These are phyloP conservation scores for Elmis aenea DNA, from an alignment of 2,888 invertebrate genomes.

Conservation along the genomic window DNA sequence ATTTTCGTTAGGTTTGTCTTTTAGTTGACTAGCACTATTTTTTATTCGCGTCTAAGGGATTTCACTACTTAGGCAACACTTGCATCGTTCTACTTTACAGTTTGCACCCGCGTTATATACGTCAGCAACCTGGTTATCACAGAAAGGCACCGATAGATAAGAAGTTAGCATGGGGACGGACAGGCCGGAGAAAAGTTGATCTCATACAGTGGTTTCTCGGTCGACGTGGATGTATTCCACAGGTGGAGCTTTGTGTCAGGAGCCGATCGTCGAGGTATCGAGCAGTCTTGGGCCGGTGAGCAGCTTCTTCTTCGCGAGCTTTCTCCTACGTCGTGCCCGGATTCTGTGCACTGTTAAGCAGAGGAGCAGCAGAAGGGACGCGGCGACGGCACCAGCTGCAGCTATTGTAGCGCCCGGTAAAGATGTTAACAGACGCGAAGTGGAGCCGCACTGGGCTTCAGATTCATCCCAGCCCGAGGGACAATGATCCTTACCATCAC, in stretches of 20 bases:
- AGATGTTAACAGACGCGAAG: constrained; percentile 49
- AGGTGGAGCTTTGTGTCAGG: constrained; percentile 88
- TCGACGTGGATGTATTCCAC: constrained; percentile 92
- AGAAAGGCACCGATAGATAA: constrained; percentile 48
- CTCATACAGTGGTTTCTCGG: constrained; percentile 88
- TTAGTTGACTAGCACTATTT: no score
- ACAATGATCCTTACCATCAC: constrained; percentile 65
- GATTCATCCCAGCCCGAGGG: constrained; percentile 68
- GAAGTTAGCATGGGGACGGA: constrained; percentile 46
- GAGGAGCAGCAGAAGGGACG: constrained; percentile 54
- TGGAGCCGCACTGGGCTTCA: constrained; percentile 59
- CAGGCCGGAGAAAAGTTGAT: constrained; percentile 37
- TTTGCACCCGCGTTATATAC: no score
- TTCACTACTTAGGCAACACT: no score
- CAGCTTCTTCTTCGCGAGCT: constrained; percentile 50
- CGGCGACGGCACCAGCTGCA: constrained; percentile 54
- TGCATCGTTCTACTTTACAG: no score
- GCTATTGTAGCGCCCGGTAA: constrained; percentile 56
- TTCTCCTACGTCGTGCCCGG: constrained; percentile 51
- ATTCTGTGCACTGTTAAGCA: constrained; percentile 56
- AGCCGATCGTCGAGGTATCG: constrained; percentile 61
- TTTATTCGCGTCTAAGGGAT: no score
- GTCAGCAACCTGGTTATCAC: constrained; percentile 26
- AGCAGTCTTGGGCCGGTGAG: constrained; percentile 56
- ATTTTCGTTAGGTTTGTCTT: no score